Percentiles rank a stretch among this genome's conserved stretches.
These are phyloP conservation scores for Tipula helvola DNA, from an alignment of 2,888 invertebrate genomes.

Conservation along the genomic window DNA sequence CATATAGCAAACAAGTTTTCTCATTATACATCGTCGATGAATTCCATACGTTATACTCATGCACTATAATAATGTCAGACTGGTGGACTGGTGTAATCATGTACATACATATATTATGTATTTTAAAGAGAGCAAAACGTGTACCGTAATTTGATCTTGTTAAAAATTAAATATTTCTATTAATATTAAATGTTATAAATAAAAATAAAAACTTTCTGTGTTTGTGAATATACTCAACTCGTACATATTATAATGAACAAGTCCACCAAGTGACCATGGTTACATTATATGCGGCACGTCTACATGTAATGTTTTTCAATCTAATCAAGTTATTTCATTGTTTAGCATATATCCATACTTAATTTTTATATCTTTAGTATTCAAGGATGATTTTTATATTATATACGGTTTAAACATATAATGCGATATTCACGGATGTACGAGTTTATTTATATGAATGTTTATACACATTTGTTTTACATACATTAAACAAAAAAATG, in stretches of 20 bases:
- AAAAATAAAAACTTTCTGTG: background rate
- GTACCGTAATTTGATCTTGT: background rate
- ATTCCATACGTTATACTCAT: background rate
- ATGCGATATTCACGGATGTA: background rate
- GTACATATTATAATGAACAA: background rate
- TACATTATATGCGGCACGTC: background rate
- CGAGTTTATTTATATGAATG: background rate
- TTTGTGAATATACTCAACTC: background rate
- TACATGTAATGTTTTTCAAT: background rate
- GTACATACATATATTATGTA: background rate
- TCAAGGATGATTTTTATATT: background rate
- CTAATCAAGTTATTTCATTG: background rate
- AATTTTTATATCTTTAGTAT: background rate
- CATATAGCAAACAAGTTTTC: background rate
- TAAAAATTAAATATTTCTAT: constrained; percentile 4
- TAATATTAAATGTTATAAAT: background rate
- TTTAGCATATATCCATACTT: background rate
- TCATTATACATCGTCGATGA: background rate
- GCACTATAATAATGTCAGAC: background rate
- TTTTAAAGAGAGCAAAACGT: background rate
- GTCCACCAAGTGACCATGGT: background rate
- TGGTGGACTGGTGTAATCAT: background rate
- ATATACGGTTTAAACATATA: background rate
- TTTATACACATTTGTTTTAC: background rate
- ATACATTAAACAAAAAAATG: background rate